Conservation (phyloP, 1,140 invertebrate genomes). For the Cotesia typhae region DNA sequence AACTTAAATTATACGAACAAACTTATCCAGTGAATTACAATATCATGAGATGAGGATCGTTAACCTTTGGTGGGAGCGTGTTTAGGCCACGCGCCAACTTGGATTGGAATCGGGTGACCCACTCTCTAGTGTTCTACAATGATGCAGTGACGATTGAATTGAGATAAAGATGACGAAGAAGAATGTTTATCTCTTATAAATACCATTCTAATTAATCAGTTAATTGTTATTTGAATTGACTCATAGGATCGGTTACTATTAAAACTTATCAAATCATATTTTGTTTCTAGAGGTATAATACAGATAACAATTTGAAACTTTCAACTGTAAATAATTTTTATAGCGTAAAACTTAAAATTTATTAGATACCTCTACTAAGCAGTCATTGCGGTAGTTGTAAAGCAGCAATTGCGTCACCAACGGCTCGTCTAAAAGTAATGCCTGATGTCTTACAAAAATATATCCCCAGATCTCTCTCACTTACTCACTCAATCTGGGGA, state of each 20-base stretch:
- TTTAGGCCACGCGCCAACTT: slow-evolving; percentile 54
- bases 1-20: not conserved
- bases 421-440: slow-evolving; percentile 49
- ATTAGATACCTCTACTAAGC: not conserved
- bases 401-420: slow-evolving; percentile 47
- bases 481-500: slow-evolving; percentile 15
- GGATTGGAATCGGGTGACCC: slow-evolving; percentile 55
- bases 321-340: too few relatives aligned
- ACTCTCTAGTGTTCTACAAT: slow-evolving; percentile 47
- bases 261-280: not conserved
- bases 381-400: not conserved
- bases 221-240: not conserved
- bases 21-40: slow-evolving; percentile 12
- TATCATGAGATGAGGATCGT: slow-evolving; percentile 49
- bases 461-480: slow-evolving; percentile 35
- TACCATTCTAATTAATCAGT: slow-evolving; percentile 12
- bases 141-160: slow-evolving; percentile 39
- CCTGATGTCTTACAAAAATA: slow-evolving; percentile 47
- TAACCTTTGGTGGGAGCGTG: slow-evolving; percentile 51
- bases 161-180: slow-evolving; percentile 13
- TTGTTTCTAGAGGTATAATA: not conserved
- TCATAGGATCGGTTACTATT: not conserved
- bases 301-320: too few relatives aligned
- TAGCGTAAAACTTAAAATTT: not conserved
- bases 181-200: slow-evolving; percentile 6